These are phyloP conservation scores for Ectobius pallidus DNA, from an alignment of 2,888 invertebrate genomes.

Conservation along the genomic window DNA sequence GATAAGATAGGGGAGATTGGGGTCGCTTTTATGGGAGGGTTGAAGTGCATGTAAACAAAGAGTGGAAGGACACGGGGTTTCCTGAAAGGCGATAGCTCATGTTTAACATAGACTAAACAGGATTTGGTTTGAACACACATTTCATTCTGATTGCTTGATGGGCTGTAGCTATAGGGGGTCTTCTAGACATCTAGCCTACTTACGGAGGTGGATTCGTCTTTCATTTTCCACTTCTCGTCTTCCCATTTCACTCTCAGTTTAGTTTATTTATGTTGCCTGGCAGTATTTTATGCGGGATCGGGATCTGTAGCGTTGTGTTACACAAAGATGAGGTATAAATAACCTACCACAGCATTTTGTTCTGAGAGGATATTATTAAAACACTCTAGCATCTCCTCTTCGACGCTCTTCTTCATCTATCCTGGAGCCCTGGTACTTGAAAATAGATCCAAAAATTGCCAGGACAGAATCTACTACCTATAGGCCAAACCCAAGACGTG, in stretches of 20 bases:
- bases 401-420: too few species aligned
- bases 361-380: constrained; percentile 10
- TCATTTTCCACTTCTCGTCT: constrained; percentile 25
- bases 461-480: too few species aligned
- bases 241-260: background rate
- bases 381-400: background rate
- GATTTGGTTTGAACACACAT: constrained; percentile 19
- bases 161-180: constrained; percentile 13
- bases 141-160: constrained; percentile 6
- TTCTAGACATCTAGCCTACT: too few species aligned
- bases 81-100: constrained; percentile 25
- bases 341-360: background rate
- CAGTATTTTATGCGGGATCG: constrained; percentile 1
- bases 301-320: background rate
- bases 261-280: constrained; percentile 20
- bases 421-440: too few species aligned
- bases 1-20: background rate
- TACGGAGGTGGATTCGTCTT: constrained; percentile 20
- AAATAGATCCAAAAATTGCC: too few species aligned
- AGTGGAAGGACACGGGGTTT: background rate
- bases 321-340: background rate
- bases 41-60: constrained; percentile 10
- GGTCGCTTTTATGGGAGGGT: constrained; percentile 11
- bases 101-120: constrained; percentile 34
- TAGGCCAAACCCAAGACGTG: too few species aligned